These are phyloP conservation scores for Seriola dumerili DNA, from an alignment of 2,113 vertebrate species.

Conservation along the genomic window DNA sequence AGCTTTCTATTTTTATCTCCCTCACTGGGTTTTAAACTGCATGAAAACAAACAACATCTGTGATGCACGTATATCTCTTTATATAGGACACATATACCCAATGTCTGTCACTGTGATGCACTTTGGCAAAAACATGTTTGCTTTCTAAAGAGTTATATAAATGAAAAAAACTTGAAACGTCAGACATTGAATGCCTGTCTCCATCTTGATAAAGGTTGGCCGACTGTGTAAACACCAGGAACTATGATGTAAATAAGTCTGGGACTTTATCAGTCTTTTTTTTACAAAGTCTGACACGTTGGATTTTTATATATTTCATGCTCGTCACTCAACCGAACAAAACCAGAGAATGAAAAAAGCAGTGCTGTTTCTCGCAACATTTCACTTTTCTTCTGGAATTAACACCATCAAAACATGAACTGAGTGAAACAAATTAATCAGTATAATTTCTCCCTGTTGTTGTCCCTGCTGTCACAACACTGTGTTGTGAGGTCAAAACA, in stretches of 20 bases:
- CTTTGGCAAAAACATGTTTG: too few species aligned
- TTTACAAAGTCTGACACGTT: neutral
- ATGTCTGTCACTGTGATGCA: too few species aligned
- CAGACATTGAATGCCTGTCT: neutral
- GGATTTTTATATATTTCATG: neutral
- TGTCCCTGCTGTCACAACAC: slow-evolving; percentile 50
- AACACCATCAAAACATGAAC: slow-evolving; percentile 24
- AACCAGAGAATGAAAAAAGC: neutral
- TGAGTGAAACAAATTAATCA: slow-evolving; percentile 46
- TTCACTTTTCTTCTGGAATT: slow-evolving; percentile 8
- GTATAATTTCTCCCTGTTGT: slow-evolving; percentile 31
- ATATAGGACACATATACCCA: too few species aligned
- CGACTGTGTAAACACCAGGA: neutral
- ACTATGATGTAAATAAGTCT: neutral
- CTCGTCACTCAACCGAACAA: neutral
- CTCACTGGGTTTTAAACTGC: too few species aligned
- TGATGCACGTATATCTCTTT: too few species aligned
- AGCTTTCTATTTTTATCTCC: too few species aligned
- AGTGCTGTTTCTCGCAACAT: neutral
- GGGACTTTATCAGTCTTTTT: neutral
- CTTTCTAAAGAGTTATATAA: too few species aligned
- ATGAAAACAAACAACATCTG: too few species aligned
- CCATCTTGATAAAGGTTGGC: neutral
- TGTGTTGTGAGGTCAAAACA: slow-evolving; percentile 55
- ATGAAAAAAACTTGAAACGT: neutral